phyloP scores from a whole-genome alignment of 2,888 invertebrate species.

The Oscheius sp. region DNA sequence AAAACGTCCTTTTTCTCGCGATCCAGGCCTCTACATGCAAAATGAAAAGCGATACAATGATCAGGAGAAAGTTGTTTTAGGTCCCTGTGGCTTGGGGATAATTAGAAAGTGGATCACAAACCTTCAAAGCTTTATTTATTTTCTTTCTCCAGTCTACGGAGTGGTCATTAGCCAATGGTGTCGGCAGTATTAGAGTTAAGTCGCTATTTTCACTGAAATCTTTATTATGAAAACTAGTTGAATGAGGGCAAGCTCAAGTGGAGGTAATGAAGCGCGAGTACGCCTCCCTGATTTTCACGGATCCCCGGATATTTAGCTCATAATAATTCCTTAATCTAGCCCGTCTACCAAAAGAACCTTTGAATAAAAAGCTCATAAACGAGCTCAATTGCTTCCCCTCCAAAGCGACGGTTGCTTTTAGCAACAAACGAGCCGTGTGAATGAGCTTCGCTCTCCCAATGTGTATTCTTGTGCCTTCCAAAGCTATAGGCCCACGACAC shows the following conservation, averaged over 20 bases:
- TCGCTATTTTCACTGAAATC: constrained; percentile 27
- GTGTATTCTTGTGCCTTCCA: background rate
- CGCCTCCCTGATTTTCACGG: constrained; percentile 15
- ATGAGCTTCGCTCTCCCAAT: constrained; percentile 10
- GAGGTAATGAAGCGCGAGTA: constrained; percentile 21
- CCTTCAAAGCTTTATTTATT: constrained; percentile 24
- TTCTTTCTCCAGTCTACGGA: constrained; percentile 17
- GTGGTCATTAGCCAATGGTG: background rate
- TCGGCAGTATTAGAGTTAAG: constrained; percentile 19
- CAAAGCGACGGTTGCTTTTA: constrained; percentile 19
- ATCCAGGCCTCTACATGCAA: too few relatives aligned
- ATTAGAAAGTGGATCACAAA: background rate
- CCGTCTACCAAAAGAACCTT: too few relatives aligned
- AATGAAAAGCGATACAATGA: too few relatives aligned
- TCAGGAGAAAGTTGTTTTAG: too few relatives aligned
- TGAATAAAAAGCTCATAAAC: background rate
- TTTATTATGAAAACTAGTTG: background rate
- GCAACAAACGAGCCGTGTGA: constrained; percentile 18
- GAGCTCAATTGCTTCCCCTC: background rate
- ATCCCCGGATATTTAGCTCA: background rate
- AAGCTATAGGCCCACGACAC: background rate
- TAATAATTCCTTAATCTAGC: background rate
- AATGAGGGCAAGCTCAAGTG: background rate
- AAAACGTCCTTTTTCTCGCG: too few relatives aligned
- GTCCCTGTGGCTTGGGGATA: background rate